Evolutionary conservation across 2,797 vertebrate species (phyloP), one percentile per base, ranked within the genome.

Genomic region (Cyprinodon diabolis): DNA sequence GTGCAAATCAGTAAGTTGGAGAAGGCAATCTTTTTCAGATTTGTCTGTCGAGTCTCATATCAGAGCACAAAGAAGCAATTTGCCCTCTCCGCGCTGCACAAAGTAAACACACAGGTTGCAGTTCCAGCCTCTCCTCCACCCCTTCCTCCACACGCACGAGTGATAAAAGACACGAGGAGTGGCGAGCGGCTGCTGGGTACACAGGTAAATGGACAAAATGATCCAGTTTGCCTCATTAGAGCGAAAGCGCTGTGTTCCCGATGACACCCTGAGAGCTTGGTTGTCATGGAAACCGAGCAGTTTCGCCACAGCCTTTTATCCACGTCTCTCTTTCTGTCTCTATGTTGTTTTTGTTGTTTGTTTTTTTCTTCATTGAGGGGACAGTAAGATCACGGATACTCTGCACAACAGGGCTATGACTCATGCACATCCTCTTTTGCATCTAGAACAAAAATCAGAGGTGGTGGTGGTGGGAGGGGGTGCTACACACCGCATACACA

Each of bases 151-250:
- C 77, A 80, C 74, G 85, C 67, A 60, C 55, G 15, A 57, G 74
- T 49, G 78, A 68, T 78, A 79, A 87, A 80, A 84, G 74, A 69
- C 66, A 68, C 54, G 3, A 62, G 71, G 80, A 83, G 37, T 9
- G 68, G 57, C 72, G 75, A 58, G 58, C 57, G 78, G 65, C 75
- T 40, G 43, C 72, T 74, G 51, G 82, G 83, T 80, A 76, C 88
- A 87, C 86, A 92, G 89, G 90, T 91, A 90, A 82, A 90, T 79
- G 87, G 85, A 90, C 86, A 68, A 88, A 90, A 92, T 90, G 90
- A 94, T 93, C 91, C 77, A 75, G 89, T 87, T 91, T 90, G 89
- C 83, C 84, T 94, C 91, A 92, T 94, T 93, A 93, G 84, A 84
- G 85, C 80, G 69, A 76, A 81, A 86, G 84, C 87, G 40, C 54